Evolutionary conservation across 2,888 invertebrate genomes (phyloP).

Genomic region (Crocallis elinguaria): DNA sequence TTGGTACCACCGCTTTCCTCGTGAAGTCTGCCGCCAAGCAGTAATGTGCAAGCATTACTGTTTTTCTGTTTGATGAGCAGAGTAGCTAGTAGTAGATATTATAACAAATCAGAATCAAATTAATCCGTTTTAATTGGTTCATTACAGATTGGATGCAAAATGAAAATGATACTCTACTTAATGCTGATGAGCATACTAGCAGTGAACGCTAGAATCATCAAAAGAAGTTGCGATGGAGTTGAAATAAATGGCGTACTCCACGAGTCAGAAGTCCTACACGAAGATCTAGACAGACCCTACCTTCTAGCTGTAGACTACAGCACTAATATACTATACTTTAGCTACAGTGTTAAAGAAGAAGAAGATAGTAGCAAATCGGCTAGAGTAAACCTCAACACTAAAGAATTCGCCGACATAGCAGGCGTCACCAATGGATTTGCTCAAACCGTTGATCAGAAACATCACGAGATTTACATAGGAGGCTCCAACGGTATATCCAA

Average conservation of each 20-base stretch:
- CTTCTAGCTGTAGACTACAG: slow-evolving; percentile 60
- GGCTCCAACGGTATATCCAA: slow-evolving; percentile 67
- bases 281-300: slow-evolving; percentile 61
- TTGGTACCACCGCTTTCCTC: too few relatives aligned
- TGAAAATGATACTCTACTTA: slow-evolving; percentile 51
- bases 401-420: slow-evolving; percentile 56
- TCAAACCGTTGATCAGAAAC: slow-evolving; percentile 61
- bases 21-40: too few relatives aligned
- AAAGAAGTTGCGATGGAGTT: slow-evolving; percentile 54
- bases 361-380: slow-evolving; percentile 59
- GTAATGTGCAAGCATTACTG: too few relatives aligned
- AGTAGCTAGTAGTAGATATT: too few relatives aligned
- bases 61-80: too few relatives aligned
- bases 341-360: slow-evolving; percentile 52
- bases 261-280: slow-evolving; percentile 55
- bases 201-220: slow-evolving; percentile 51
- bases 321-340: slow-evolving; percentile 65
- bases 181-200: slow-evolving; percentile 44
- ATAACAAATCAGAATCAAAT: background rate
- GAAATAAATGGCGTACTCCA: slow-evolving; percentile 51
- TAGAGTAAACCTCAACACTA: slow-evolving; percentile 59
- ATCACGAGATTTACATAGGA: slow-evolving; percentile 64
- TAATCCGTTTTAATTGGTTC: background rate
- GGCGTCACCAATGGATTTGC: slow-evolving; percentile 64
- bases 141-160: slow-evolving; percentile 17